These are phyloP conservation scores for Natator depressus DNA, from an alignment of 2,113 vertebrate genomes.

Conservation along the genomic window DNA sequence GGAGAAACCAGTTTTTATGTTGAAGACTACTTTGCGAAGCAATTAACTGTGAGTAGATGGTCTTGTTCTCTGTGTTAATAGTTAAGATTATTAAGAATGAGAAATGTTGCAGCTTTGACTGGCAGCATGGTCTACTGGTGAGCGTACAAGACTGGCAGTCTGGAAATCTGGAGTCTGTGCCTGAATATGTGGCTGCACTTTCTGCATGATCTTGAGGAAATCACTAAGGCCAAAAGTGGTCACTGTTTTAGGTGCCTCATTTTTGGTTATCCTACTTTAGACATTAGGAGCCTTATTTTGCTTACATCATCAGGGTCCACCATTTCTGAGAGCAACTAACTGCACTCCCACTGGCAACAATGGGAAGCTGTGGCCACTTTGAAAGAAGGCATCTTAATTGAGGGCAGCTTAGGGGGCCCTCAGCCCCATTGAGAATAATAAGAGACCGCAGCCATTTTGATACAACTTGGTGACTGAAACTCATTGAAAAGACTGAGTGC, in stretches of 20 bases:
- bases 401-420: neutral
- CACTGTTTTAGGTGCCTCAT: neutral
- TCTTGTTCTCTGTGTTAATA: neutral
- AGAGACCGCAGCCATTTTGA: fast-evolving
- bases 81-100: neutral
- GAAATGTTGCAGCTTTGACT: neutral
- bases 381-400: neutral
- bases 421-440: fast-evolving
- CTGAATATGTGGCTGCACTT: neutral
- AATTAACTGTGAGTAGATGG: neutral
- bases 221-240: neutral
- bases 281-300: fast-evolving
- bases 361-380: fast-evolving
- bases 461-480: neutral
- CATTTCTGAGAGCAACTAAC: neutral
- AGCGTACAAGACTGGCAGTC: neutral
- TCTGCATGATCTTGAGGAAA: fast-evolving
- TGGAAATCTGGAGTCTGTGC: neutral
- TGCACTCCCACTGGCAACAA: fast-evolving
- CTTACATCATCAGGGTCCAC: neutral
- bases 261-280: neutral
- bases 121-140: neutral
- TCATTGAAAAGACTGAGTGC: neutral
- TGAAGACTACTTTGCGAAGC: neutral
- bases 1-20: neutral